phyloP scores from a whole-genome alignment of 2,888 invertebrate species.

The Parnassius orleans region DNA sequence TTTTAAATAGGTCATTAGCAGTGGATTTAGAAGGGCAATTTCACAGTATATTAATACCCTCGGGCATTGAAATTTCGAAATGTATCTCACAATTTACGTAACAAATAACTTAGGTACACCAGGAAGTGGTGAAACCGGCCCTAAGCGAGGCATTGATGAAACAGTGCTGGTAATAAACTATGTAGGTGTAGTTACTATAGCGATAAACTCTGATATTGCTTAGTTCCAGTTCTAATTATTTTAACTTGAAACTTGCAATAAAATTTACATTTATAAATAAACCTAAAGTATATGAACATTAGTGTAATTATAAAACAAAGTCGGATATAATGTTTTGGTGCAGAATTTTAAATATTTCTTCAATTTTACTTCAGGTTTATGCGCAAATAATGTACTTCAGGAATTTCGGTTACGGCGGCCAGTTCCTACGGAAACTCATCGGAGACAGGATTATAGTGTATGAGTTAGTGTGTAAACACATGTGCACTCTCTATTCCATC shows the following conservation, averaged over 20 bases:
- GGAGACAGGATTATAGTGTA: too few species aligned
- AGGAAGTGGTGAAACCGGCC: conserved; percentile 28
- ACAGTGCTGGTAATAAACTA: conserved; percentile 31
- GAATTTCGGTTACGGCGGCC: too few species aligned
- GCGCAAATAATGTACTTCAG: too few species aligned
- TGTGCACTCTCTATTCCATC: too few species aligned
- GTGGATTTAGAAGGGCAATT: conserved; percentile 8
- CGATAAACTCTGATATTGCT: conserved; percentile 9
- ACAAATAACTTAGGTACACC: conserved; percentile 26
- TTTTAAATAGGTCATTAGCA: conserved; percentile 4
- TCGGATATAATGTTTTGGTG: too few species aligned
- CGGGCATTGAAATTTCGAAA: conserved; percentile 20
- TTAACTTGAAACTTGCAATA: not conserved
- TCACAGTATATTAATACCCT: conserved; percentile 3
- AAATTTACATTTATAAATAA: not conserved
- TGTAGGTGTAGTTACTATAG: conserved; percentile 29
- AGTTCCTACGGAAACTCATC: too few species aligned
- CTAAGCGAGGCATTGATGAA: conserved; percentile 37
- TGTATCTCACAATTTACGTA: conserved; percentile 22
- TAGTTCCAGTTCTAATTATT: conserved; percentile 9
- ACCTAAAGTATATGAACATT: not conserved
- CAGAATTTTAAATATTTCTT: too few species aligned
- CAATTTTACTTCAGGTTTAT: too few species aligned
- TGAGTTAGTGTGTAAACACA: too few species aligned
- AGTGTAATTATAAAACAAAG: too few species aligned